These are phyloP conservation scores for Hirtodrosophila duncani DNA, from an alignment of 2,888 invertebrate species.

Conservation along the genomic window DNA sequence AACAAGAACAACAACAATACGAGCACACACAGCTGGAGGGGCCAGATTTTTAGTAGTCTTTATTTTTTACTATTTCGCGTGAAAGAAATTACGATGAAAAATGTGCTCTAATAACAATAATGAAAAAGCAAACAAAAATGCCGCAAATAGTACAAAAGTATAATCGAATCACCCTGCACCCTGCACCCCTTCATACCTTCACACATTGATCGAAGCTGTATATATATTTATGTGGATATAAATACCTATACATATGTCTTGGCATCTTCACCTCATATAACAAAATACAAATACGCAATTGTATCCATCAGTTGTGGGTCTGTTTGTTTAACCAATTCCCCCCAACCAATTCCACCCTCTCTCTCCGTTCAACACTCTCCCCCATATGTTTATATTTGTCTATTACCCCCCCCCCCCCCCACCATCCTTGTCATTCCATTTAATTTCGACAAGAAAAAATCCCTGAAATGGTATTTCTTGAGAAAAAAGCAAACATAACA, in stretches of 20 bases:
- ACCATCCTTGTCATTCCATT: neutral
- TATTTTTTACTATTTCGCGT: slow-evolving; percentile 65
- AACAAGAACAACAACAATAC: slow-evolving; percentile 17
- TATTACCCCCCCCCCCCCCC: neutral
- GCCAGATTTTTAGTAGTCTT: slow-evolving; percentile 56
- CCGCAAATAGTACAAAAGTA: slow-evolving; percentile 31
- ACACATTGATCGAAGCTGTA: slow-evolving; percentile 1
- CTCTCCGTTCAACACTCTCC: slow-evolving; percentile 46
- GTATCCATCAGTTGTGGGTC: slow-evolving; percentile 16
- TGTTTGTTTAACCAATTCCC: neutral
- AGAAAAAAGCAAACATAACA: slow-evolving; percentile 45
- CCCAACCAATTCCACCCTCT: too few species aligned
- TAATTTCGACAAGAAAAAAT: slow-evolving; percentile 5
- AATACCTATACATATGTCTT: neutral
- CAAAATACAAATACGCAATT: slow-evolving; percentile 53
- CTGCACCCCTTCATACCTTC: neutral
- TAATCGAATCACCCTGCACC: slow-evolving; percentile 1
- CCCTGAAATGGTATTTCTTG: slow-evolving; percentile 20
- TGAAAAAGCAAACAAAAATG: slow-evolving; percentile 60
- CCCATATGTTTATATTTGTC: slow-evolving; percentile 54
- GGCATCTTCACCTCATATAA: neutral
- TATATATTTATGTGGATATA: neutral
- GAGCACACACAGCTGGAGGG: slow-evolving; percentile 20
- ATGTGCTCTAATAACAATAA: slow-evolving; percentile 70
- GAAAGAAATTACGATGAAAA: slow-evolving; percentile 67